Evolutionary conservation across 2,113 vertebrate genomes (phyloP).

Genomic region (Myotis davidii): DNA sequence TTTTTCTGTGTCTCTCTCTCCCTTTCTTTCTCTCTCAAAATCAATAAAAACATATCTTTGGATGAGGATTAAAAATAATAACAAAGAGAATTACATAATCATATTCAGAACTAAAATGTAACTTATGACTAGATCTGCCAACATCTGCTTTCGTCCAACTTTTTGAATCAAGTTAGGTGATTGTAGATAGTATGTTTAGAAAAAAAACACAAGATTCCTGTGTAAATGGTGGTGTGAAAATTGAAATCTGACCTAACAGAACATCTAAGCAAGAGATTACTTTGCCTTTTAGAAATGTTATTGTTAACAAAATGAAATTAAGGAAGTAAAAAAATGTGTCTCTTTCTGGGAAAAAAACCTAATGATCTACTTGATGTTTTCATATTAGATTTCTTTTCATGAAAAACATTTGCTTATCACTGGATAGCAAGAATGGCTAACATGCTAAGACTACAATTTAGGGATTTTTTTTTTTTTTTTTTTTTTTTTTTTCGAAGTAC

Average conservation of each 20-base stretch:
- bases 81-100: neutral
- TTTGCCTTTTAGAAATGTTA: slow-evolving; percentile 25
- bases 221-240: neutral
- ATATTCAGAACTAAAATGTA: neutral
- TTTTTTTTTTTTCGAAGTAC: slow-evolving; percentile 28
- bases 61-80: neutral
- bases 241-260: neutral
- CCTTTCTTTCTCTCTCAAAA: neutral
- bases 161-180: slow-evolving; percentile 30
- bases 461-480: neutral
- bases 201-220: neutral
- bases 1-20: neutral
- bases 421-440: neutral
- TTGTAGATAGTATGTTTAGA: neutral
- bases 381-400: slow-evolving; percentile 40
- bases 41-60: neutral
- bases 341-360: neutral
- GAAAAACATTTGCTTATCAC: slow-evolving; percentile 55
- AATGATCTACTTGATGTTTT: neutral
- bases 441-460: neutral
- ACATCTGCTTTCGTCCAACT: slow-evolving; percentile 45
- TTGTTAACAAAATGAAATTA: slow-evolving; percentile 1
- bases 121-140: neutral
- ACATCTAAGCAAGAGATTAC: slow-evolving; percentile 27
- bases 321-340: slow-evolving; percentile 1